phyloP scores from a whole-genome alignment of 2,888 invertebrate genomes.

The Macrophya alboannulata region DNA sequence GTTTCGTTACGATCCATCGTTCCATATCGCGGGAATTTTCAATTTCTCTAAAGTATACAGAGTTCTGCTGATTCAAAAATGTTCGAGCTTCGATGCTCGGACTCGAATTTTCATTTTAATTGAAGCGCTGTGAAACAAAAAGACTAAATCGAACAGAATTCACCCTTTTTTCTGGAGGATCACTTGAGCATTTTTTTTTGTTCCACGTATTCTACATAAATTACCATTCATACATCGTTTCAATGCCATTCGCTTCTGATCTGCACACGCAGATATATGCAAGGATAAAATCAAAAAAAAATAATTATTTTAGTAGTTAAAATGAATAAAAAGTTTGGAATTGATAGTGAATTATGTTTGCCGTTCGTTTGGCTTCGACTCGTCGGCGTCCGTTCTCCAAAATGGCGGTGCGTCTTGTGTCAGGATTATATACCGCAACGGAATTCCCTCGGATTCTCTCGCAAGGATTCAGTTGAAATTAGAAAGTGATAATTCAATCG shows the following conservation, averaged over 20 bases:
- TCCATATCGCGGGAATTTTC: background rate
- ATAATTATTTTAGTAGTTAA: background rate
- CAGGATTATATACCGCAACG: background rate
- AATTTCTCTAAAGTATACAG: background rate
- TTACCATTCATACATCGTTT: background rate
- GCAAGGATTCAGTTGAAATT: constrained; percentile 46
- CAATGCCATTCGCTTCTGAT: background rate
- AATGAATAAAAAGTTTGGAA: background rate
- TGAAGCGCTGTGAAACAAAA: background rate
- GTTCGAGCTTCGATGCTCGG: background rate
- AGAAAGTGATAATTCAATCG: constrained; percentile 53
- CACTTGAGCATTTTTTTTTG: background rate
- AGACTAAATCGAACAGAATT: background rate
- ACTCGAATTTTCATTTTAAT: background rate
- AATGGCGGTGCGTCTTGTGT: constrained; percentile 47
- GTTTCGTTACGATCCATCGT: background rate
- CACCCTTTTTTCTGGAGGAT: background rate
- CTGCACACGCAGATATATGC: background rate
- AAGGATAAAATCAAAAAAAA: background rate
- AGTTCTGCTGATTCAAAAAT: background rate
- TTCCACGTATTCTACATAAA: constrained; percentile 3
- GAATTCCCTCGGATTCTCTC: constrained; percentile 35
- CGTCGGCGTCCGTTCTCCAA: constrained; percentile 50
- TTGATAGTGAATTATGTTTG: constrained; percentile 28
- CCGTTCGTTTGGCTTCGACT: constrained; percentile 9